Evolutionary conservation across 2,113 vertebrate species (phyloP), one percentile per base, ranked within the genome.

Genomic region (Onychostruthus taczanowskii): DNA sequence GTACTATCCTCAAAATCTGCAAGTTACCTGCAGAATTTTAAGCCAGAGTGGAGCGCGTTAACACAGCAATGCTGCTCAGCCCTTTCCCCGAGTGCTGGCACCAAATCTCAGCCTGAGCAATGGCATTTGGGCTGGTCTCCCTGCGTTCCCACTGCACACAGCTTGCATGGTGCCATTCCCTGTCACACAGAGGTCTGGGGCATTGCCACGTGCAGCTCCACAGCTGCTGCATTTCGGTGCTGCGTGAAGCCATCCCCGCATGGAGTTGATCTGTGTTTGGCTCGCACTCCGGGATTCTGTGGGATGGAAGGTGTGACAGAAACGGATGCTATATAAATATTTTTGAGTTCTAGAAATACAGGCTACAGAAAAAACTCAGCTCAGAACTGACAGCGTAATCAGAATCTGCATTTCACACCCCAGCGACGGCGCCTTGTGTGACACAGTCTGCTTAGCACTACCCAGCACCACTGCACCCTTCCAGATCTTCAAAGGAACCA

Each of bases 321-420:
- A 91, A 84, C 27, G 49, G 52, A 81, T 82, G 80, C 63, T 76
- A 2, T 76, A 64, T 84, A 94, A 87, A 94, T 95, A 93, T 91
- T 93, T 79, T 85, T 77, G 46, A 80, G 47, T 58, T 80, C 78
- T 86, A 70, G 87, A 81, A 85, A 67, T 31, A 76, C 44, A 85
- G 74, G 64, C n/a, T 92, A 21, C 43, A 77, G 75, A 15, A 87
- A 87, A 82, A 55, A 20, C 79, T 84, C 16, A 3, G 63, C 85
- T 94, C 89, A 91, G 77, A 89, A 23, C 61, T 88, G 91, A 84
- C 81, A 91, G 74, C 1, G 2, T 63, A 85, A 90, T 83, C 44
- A 74, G 84, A 83, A 70, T 63, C 76, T 90, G 39, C 72, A 50
- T 91, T 85, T 96, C 86, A 64, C 43, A 58, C 44, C 43, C 37